Evolutionary conservation across 1,140 invertebrate species (phyloP).

Genomic region (Zaprionus vittiger): DNA sequence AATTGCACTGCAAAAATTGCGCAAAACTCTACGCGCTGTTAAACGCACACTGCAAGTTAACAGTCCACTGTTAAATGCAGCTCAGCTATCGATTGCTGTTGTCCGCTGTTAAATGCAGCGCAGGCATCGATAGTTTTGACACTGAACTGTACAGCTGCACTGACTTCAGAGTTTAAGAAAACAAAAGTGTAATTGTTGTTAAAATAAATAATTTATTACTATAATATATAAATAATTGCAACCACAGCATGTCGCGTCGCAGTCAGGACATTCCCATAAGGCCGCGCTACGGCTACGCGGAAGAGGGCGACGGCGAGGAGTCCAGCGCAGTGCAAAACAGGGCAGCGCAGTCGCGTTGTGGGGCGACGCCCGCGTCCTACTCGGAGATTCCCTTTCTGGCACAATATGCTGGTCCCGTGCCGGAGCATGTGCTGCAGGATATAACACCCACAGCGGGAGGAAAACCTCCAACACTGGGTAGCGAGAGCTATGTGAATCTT

Average conservation of each 20-base stretch:
- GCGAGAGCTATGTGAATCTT: slow-evolving; percentile 69
- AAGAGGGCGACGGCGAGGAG: slow-evolving; percentile 41
- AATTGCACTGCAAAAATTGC: not conserved
- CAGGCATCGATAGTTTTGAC: slow-evolving; percentile 2
- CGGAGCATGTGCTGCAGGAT: slow-evolving; percentile 69
- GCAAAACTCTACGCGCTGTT: not conserved
- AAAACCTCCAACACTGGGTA: slow-evolving; percentile 63
- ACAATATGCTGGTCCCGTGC: slow-evolving; percentile 85
- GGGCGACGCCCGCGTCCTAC: slow-evolving; percentile 88
- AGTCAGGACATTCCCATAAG: slow-evolving; percentile 80
- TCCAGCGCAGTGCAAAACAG: slow-evolving; percentile 1
- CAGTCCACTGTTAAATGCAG: not conserved
- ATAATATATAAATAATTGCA: not conserved
- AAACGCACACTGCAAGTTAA: not conserved
- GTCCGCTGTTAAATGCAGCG: not conserved
- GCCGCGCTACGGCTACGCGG: slow-evolving; percentile 70
- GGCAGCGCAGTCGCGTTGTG: slow-evolving; percentile 15
- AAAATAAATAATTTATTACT: not conserved
- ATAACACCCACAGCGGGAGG: slow-evolving; percentile 82
- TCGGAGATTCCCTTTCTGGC: slow-evolving; percentile 93
- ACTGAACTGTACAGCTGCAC: slow-evolving; percentile 21
- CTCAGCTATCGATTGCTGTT: not conserved
- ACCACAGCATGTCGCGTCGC: slow-evolving; percentile 55
- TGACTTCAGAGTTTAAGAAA: not conserved
- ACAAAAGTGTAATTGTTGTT: not conserved